Evolutionary conservation across 2,797 vertebrate genomes (phyloP).

Genomic region (Bovichtus diacanthus): DNA sequence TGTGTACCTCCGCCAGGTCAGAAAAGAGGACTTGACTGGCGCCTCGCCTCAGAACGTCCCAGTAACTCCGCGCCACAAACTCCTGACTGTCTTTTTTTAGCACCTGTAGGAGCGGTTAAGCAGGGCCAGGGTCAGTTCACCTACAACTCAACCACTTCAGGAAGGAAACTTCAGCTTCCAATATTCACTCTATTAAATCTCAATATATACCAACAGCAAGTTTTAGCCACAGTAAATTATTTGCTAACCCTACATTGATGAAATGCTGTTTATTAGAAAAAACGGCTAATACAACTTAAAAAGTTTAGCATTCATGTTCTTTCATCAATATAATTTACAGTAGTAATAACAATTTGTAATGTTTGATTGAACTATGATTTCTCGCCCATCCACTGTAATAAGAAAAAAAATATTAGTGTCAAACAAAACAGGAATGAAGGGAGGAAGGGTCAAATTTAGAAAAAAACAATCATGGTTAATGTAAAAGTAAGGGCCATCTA

Average conservation of each 20-base stretch:
- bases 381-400: not conserved
- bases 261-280: not conserved
- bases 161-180: conserved; percentile 23
- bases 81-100: conserved; percentile 95
- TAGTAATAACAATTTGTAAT: not conserved
- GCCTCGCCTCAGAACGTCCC: conserved; percentile 97
- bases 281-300: not conserved
- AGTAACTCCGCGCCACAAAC: conserved; percentile 95
- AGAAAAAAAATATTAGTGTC: conserved; percentile 7
- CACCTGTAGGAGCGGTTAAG: conserved; percentile 88
- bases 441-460: not conserved
- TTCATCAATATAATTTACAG: not conserved
- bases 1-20: conserved; percentile 97
- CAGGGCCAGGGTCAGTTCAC: conserved; percentile 75
- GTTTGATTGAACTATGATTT: conserved; percentile 15
- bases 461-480: not conserved
- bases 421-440: conserved; percentile 8
- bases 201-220: conserved; percentile 7
- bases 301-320: not conserved
- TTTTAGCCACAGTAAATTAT: conserved; percentile 4
- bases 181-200: conserved; percentile 3
- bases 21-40: conserved; percentile 99
- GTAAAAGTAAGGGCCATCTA: not conserved
- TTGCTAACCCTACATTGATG: not conserved
- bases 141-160: conserved; percentile 30